A percentile compares a stretch with the other conserved stretches of the same genome.
phyloP scores from a whole-genome alignment of 2,888 invertebrate species.

The Meteorus cinctellus region DNA sequence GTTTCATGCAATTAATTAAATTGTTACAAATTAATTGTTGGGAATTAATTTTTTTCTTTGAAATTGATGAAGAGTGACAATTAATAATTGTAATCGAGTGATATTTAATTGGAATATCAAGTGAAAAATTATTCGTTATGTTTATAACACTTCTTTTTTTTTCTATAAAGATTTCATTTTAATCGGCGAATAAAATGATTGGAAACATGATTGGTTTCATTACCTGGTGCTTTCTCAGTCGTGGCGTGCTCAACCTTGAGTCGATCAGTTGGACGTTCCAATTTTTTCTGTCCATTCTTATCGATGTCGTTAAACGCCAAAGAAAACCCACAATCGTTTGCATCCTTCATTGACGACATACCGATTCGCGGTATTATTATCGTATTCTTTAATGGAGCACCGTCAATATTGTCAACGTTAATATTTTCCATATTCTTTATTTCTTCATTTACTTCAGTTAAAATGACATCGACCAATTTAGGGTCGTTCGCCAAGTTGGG shows the following conservation, averaged over 20 bases:
- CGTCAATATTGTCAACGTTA: conserved; percentile 44
- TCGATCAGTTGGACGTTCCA: conserved; percentile 56
- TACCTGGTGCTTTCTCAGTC: conserved; percentile 65
- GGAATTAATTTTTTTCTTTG: neutral
- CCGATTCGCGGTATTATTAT: conserved; percentile 42
- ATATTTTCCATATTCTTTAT: conserved; percentile 45
- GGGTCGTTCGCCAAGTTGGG: conserved; percentile 65
- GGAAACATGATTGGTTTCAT: conserved; percentile 26
- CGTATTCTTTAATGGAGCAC: conserved; percentile 39
- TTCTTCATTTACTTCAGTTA: conserved; percentile 33
- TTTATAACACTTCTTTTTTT: neutral
- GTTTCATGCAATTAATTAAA: neutral
- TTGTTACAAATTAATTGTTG: neutral
- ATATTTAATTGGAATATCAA: neutral
- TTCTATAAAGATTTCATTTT: neutral
- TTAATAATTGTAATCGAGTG: neutral
- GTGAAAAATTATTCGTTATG: neutral
- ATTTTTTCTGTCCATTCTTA: conserved; percentile 51
- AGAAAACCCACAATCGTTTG: conserved; percentile 51
- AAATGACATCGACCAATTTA: conserved; percentile 52
- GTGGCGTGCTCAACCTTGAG: conserved; percentile 60
- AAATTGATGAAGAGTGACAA: neutral
- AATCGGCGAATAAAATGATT: conserved; percentile 6
- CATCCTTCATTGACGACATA: conserved; percentile 44
- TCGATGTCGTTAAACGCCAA: conserved; percentile 52